Percentiles rank a stretch among this genome's conserved stretches.
Evolutionary conservation across 2,113 vertebrate species (phyloP).

Genomic region (Pitta sordida): DNA sequence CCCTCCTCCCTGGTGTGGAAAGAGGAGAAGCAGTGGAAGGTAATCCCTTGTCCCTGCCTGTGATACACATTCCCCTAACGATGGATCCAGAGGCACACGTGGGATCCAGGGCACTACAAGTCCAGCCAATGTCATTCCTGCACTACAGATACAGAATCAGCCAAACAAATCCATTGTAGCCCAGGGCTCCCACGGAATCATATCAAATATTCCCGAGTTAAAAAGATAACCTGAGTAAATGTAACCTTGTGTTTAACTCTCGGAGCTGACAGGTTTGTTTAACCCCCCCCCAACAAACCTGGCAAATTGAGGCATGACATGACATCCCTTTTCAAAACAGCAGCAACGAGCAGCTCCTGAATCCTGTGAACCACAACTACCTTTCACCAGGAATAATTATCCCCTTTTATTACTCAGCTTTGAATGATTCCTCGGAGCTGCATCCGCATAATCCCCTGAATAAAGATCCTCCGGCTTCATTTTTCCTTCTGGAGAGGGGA

Average conservation of each 20-base stretch:
- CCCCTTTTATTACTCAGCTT: background rate
- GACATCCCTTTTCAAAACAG: background rate
- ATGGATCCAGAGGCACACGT: accelerated
- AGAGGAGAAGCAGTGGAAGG: background rate
- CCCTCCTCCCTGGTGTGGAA: background rate
- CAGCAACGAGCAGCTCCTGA: background rate
- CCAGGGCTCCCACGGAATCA: background rate
- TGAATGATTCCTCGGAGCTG: background rate
- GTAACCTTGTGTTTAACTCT: background rate
- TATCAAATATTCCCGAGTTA: background rate
- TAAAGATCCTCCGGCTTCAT: background rate
- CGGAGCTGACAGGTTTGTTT: background rate
- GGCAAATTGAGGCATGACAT: background rate
- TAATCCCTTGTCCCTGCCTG: background rate
- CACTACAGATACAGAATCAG: background rate
- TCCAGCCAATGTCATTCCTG: background rate
- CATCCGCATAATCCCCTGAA: background rate
- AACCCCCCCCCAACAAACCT: background rate
- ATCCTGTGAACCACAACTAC: background rate
- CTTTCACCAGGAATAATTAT: background rate
- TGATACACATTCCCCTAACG: background rate
- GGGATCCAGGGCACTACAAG: background rate
- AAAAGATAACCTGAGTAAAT: background rate
- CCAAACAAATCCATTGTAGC: background rate
- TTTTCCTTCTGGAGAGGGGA: background rate